phyloP scores from a whole-genome alignment of 2,888 invertebrate species.

The Amphimallon solstitiale region DNA sequence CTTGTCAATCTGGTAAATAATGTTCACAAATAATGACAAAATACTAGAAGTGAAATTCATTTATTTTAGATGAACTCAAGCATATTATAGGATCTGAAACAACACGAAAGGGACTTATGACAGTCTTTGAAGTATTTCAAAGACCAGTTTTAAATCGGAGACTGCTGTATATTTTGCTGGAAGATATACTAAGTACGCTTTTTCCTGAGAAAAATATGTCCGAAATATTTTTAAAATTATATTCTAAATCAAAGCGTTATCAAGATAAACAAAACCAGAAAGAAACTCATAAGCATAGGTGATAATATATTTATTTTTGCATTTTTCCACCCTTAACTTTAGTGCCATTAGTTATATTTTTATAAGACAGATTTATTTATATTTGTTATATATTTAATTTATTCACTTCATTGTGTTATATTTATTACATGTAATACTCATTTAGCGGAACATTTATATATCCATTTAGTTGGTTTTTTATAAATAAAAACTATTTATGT shows the following conservation, averaged over 20 bases:
- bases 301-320: constrained; percentile 49
- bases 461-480: constrained; percentile 20
- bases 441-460: constrained; percentile 20
- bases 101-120: constrained; percentile 81
- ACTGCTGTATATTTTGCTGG: constrained; percentile 83
- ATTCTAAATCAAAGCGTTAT: constrained; percentile 70
- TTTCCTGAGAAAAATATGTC: constrained; percentile 83
- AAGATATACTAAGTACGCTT: constrained; percentile 80
- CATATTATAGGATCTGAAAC: constrained; percentile 91
- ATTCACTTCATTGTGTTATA: constrained; percentile 43
- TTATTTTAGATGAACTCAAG: constrained; percentile 80
- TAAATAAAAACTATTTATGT: constrained; percentile 34
- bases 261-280: constrained; percentile 46
- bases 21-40: not conserved
- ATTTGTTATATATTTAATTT: constrained; percentile 30
- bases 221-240: constrained; percentile 77
- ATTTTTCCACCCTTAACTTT: constrained; percentile 27
- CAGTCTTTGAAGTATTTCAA: constrained; percentile 90
- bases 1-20: constrained; percentile 78
- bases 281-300: constrained; percentile 51
- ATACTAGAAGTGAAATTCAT: not conserved
- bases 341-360: constrained; percentile 36
- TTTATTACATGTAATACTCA: constrained; percentile 18
- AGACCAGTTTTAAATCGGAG: constrained; percentile 85
- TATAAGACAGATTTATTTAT: constrained; percentile 9